Conservation (phyloP, 2,888 invertebrate species). For the Acleris holmiana region DNA sequence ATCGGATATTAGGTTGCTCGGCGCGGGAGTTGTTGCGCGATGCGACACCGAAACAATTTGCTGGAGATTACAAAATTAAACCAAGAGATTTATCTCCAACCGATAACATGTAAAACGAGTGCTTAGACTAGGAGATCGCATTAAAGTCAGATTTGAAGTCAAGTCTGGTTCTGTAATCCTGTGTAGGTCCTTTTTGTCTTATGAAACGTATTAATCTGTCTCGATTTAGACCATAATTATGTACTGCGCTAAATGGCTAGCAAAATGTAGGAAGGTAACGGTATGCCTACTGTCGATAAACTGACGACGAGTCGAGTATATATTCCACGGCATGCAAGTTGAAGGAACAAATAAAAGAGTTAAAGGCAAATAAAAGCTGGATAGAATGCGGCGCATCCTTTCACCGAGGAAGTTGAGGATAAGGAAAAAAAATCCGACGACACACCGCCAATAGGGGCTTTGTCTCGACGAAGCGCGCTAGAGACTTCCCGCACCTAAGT, state of each 20-base stretch:
- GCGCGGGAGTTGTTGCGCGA: slow-evolving; percentile 2
- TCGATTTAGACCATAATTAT: neutral
- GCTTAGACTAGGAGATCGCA: neutral
- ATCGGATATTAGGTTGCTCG: slow-evolving; percentile 7
- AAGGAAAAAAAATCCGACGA: slow-evolving; percentile 62
- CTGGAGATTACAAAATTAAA: neutral
- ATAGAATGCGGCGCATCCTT: slow-evolving; percentile 71
- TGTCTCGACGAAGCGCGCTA: slow-evolving; percentile 57
- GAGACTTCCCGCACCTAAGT: slow-evolving; percentile 47
- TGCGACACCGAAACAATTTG: neutral
- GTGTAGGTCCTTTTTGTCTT: slow-evolving; percentile 4
- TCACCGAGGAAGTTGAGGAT: slow-evolving; percentile 67
- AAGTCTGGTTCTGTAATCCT: neutral
- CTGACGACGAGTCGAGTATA: slow-evolving; percentile 42
- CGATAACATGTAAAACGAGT: neutral
- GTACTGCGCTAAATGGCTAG: neutral
- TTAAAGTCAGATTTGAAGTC: neutral
- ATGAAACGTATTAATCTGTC: neutral
- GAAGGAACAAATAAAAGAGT: slow-evolving; percentile 47
- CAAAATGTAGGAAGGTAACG: neutral
- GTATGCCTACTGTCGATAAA: slow-evolving; percentile 24
- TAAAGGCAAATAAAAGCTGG: slow-evolving; percentile 62
- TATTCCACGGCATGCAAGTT: slow-evolving; percentile 42
- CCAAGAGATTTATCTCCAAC: neutral
- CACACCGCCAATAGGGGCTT: slow-evolving; percentile 71